Base-by-base conservation (phyloP, 2,888 invertebrate species). In the Cheilosia grossa region DNA sequence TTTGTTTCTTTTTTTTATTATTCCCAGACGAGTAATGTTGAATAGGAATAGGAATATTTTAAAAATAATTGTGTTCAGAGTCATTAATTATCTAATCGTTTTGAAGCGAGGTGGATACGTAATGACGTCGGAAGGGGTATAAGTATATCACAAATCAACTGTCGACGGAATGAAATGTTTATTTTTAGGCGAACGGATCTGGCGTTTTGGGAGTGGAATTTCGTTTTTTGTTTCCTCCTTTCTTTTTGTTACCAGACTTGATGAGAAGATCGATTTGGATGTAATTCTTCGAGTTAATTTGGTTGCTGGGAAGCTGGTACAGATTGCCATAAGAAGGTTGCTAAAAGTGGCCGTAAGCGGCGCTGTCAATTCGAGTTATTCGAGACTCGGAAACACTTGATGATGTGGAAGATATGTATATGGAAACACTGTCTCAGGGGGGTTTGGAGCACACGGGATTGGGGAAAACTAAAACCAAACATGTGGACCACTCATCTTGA, bases 81-180 rank as follows among this genome's bases (percentile, higher is more conserved):
- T 61, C 67, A 77, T 69, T 77, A 69, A 67, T 69, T 69, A 69
- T 67, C 67, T 77, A 77, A 77, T 77, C 58, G 67, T 53, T 27
- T 51, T 53, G 66, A 33, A 54, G 67, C 30, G 67, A 33, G 17
- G 17, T 27, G 67, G 69, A 61, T 69, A 33, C 40, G 59, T 67
- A 77, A 77, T 67, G 77, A 67, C 44, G 56, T 74, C 56, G 74
- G 33, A 37, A 63, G 19, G 37, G 47, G 54, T 54, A 13, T 21
- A 21, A 1, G 1, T 21, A 15, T 44, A 54, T 30, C 49, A 49
- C 40, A 74, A 40, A 58, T 66, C 33, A 47, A 13, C 33, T 10
- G n/a, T 10, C 37, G 37, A 37, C 37, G 64, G 24, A n/a, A 30
- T 49, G 37, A 17, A 19, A 10, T 49, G n/a, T n/a, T 42, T 30